These are phyloP conservation scores for Alloscopus bannaensis DNA, from an alignment of 2,888 invertebrate species.

Conservation along the genomic window DNA sequence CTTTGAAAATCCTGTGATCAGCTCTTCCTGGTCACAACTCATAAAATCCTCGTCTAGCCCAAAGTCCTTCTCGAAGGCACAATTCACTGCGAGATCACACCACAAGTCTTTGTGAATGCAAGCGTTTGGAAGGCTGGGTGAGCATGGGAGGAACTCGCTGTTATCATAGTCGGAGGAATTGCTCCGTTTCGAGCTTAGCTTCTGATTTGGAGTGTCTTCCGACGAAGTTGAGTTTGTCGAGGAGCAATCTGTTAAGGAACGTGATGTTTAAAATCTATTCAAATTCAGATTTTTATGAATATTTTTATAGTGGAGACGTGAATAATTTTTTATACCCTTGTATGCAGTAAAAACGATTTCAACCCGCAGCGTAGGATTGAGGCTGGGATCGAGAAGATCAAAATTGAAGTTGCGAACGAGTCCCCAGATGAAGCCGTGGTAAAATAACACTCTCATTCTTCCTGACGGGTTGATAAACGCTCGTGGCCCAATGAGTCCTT, in stretches of 20 bases:
- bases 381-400: constrained; percentile 66
- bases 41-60: constrained; percentile 58
- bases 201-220: background rate
- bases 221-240: constrained; percentile 1
- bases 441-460: constrained; percentile 64
- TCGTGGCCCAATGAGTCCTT: constrained; percentile 59
- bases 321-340: constrained; percentile 51
- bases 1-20: constrained; percentile 7
- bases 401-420: constrained; percentile 67
- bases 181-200: background rate
- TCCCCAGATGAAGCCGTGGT: constrained; percentile 68
- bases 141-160: constrained; percentile 30
- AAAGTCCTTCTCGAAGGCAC: constrained; percentile 62
- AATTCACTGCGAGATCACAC: constrained; percentile 64
- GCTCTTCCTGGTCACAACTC: constrained; percentile 35
- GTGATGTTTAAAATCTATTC: too few species aligned
- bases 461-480: constrained; percentile 61
- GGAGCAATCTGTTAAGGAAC: constrained; percentile 13
- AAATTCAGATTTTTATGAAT: too few species aligned
- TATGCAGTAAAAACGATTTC: constrained; percentile 66
- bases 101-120: constrained; percentile 57
- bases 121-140: constrained; percentile 29
- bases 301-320: background rate
- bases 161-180: background rate
- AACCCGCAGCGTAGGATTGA: constrained; percentile 62